Base-by-base conservation (phyloP, 23 tunicate genomes). In the Styela clava region DNA sequence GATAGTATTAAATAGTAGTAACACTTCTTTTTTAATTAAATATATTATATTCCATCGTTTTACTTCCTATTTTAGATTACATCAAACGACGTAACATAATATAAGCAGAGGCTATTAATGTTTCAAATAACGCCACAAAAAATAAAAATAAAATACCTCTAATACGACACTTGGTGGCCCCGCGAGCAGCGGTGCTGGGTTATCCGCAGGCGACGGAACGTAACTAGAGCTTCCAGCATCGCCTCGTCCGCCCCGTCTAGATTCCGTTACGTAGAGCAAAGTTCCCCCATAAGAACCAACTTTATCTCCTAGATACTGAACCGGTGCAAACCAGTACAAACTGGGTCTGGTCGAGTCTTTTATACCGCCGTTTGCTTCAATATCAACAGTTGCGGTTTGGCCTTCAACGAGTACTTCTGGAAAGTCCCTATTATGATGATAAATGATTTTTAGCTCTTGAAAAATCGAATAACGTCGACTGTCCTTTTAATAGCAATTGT, bases 241-340 rank as follows among this genome's bases (percentile, higher is more conserved):
- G 2, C 97, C 97, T 37, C 94, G 64, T 3, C 95, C 84, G 18
- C 67, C 78, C 12, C 25, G 3, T 3, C 74, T 24, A 0, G 28
- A 24, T 23, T 31, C n/a, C 2, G 83, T 74, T 3, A 83, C 70
- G 77, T 84, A 92, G 20, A 74, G 71, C 16, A 92, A 82, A 22
- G 31, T 56, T 1, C 97, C 97, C 16, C 97, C 97, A 52, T 92
- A 92, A 0, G 97, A 92, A 56, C 83, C 92, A 2, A 86, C 64
- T 69, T 64, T 65, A 24, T 83, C 85, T 23, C 72, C 82, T 22
- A 87, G 82, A 78, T 92, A 92, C 25, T 68, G 52, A 24, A 23
- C 64, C 9, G 95, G 95, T 1, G 95, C 89, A 12, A 86, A 86
- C 95, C 95, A 89, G 78, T 89, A 89, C 22, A 89, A 62, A 30